Percentiles rank a stretch among this genome's conserved stretches.
phyloP scores from a whole-genome alignment of 1,140 invertebrate species.

The Drosophila murphyi region DNA sequence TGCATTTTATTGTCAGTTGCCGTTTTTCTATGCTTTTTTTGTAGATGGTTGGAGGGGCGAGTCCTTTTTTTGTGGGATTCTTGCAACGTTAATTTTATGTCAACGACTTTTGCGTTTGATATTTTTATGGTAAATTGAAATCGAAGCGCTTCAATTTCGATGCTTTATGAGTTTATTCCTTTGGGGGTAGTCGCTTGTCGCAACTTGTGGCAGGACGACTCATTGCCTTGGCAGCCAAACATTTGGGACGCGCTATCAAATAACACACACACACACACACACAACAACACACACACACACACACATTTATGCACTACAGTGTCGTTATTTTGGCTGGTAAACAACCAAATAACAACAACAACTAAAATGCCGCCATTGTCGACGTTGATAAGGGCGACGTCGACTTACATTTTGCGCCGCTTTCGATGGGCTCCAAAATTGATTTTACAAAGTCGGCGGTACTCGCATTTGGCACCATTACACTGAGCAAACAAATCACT shows the following conservation, averaged over 20 bases:
- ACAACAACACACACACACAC: slow-evolving; percentile 41
- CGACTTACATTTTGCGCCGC: slow-evolving; percentile 33
- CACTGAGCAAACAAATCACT: neutral
- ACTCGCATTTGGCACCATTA: slow-evolving; percentile 1
- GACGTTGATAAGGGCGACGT: slow-evolving; percentile 66
- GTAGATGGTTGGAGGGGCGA: neutral
- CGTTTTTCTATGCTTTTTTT: neutral
- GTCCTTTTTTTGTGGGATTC: slow-evolving; percentile 3
- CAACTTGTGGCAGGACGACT: slow-evolving; percentile 77
- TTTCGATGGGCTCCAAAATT: slow-evolving; percentile 57
- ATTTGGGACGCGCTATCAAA: slow-evolving; percentile 81
- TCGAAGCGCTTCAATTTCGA: slow-evolving; percentile 82
- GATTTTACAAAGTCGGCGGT: slow-evolving; percentile 70
- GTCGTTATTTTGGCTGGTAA: slow-evolving; percentile 83
- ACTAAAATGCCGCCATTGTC: slow-evolving; percentile 69
- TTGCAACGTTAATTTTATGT: slow-evolving; percentile 80
- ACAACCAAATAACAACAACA: slow-evolving; percentile 66
- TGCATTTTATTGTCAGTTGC: slow-evolving; percentile 70
- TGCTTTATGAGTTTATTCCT: slow-evolving; percentile 80
- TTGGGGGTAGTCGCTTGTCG: slow-evolving; percentile 58
- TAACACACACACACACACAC: slow-evolving; percentile 55
- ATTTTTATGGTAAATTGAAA: slow-evolving; percentile 83
- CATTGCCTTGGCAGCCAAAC: slow-evolving; percentile 80
- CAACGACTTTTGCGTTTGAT: slow-evolving; percentile 75
- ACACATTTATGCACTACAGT: slow-evolving; percentile 33